phyloP scores from a whole-genome alignment of 2,888 invertebrate genomes.

The Scaeva pyrastri region DNA sequence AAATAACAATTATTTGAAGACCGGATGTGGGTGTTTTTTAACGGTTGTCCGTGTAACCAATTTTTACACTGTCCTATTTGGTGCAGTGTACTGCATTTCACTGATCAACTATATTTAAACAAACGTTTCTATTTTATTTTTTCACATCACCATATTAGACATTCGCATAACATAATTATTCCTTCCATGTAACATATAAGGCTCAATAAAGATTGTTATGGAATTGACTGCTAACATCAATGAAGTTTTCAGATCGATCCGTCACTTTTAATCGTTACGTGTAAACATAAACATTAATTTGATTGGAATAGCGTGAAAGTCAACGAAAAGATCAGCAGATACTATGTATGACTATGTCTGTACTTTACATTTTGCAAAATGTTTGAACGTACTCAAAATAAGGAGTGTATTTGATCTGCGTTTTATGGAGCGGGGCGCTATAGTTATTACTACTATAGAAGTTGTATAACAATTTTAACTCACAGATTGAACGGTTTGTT shows the following conservation, averaged over 20 bases:
- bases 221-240: background rate
- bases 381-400: background rate
- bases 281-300: constrained; percentile 32
- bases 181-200: background rate
- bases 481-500: too few relatives aligned
- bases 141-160: background rate
- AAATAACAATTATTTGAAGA: background rate
- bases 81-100: constrained; percentile 7
- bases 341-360: background rate
- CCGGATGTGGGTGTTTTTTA: background rate
- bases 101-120: background rate
- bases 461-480: too few relatives aligned
- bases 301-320: constrained; percentile 22
- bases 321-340: background rate
- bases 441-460: too few relatives aligned
- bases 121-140: background rate
- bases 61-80: background rate
- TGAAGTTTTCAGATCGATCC: constrained; percentile 34
- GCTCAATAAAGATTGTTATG: background rate
- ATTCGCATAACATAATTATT: background rate
- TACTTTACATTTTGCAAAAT: background rate
- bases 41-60: background rate
- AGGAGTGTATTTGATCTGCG: background rate
- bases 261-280: constrained; percentile 35
- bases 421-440: background rate